Base-by-base conservation (phyloP, 2,888 invertebrate species). In the Bellardia bayeri region DNA sequence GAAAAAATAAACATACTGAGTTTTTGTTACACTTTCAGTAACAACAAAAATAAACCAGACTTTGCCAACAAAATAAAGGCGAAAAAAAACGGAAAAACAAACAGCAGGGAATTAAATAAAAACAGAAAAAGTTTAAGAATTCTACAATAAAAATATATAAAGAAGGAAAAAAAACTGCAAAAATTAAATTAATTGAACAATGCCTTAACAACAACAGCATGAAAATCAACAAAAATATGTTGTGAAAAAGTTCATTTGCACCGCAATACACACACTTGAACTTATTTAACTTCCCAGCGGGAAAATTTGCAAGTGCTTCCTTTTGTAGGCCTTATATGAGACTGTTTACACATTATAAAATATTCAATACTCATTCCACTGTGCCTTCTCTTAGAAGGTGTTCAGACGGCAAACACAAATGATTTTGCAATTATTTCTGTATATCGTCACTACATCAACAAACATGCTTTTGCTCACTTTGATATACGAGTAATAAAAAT, bases 31-130 rank as follows among this genome's bases (percentile, higher is more conserved):
- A 72, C 8, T 61, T 56, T 33, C 8, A 23, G 54, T 51, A 63
- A 37, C 9, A 64, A 63, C 14, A 61, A 33, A 78, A 5, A 40
- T 23, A 74, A 51, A 82, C 33, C 40, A 79, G 56, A 54, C 51
- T 71, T 63, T 84, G 84, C 84, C 79, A 84, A 84, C 79, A 83
- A 42, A 3, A n/a, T n/a, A 45, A 45, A 13, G 13, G 49, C 49
- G 49, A 23, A 33, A 33, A 30, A 23, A 23, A 69, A 30, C 0
- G 14, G 33, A 16, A 64, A n/a, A 45, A 54, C 0, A 69, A 72
- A 51, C 58, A 61, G 51, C 68, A 61, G 79, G 74, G 72, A 64
- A 14, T 63, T 45, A 82, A 69, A 72, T 42, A 45, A 30, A 40
- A 63, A 80, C 33, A 80, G 9, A 49, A 54, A 71, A 80, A 51